Base-by-base conservation (phyloP, 2,888 invertebrate genomes). In the Caenorhabditis sp. region DNA sequence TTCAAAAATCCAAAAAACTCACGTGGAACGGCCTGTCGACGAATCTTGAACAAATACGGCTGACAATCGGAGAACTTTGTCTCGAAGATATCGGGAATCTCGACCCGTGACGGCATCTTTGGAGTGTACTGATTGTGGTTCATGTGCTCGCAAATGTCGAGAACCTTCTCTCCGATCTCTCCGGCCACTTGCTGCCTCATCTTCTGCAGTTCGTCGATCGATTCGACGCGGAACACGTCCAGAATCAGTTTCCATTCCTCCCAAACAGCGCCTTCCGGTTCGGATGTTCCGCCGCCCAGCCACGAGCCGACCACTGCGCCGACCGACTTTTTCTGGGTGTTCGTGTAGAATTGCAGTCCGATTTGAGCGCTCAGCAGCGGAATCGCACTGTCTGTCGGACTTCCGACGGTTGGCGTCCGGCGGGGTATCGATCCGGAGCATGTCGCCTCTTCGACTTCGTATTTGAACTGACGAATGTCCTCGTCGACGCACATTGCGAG, bases 241-340 rank as follows among this genome's bases (percentile, higher is more conserved):
- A 98, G 94, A 89, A 96, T 95, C 6, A 98, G 94, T 40, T 97
- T 97, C 98, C 98, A 99, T 71, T 98, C 96, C 92, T 99, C 98
- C 98, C 98, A 99, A 0, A 98, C 97, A 90, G 96, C 96, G 92
- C 95, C 95, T 92, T 98, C 97, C 8, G 95, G 94, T 85, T 95
- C 69, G 5, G 61, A 35, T 2, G 58, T 18, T 9, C 68, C 68
- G 11, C 60, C 61, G 1, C 77, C 58, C 26, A 76, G 51, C 74
- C 74, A 70, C 53, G 69, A 64, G 6, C 70, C 70, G 15, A 80
- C 64, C 20, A 58, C 68, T 0, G 64, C 68, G 9, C 67, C 71
- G 6, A 76, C 47, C 1, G 77, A 62, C 24, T 50, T 68, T 18
- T 58, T 22, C 55, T 56, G 56, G 65, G 55, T 83, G 80, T 74